phyloP scores from a whole-genome alignment of 2,113 vertebrate species.

The Oxyruncus cristatus region DNA sequence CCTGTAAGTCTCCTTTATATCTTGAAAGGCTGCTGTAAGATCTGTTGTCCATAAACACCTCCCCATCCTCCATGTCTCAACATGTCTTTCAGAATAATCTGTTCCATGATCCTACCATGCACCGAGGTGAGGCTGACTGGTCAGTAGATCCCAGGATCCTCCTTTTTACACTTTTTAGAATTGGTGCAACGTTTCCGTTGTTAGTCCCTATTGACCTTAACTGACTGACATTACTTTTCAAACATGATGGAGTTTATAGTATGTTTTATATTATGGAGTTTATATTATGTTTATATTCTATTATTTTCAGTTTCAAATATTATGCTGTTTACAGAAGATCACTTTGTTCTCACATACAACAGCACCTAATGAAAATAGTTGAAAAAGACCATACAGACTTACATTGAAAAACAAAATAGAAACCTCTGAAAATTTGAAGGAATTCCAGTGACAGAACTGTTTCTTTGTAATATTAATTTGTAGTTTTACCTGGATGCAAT shows the following conservation, averaged over 20 bases:
- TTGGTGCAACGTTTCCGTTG: background rate
- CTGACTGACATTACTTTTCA: background rate
- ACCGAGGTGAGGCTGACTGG: background rate
- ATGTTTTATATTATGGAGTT: background rate
- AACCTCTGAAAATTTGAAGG: background rate
- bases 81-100: background rate
- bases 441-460: background rate
- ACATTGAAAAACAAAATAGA: background rate
- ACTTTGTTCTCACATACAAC: background rate
- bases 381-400: background rate
- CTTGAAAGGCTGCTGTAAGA: background rate
- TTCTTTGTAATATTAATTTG: background rate
- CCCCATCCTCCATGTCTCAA: background rate
- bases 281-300: background rate
- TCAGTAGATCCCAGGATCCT: background rate
- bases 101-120: too few species aligned
- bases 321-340: background rate
- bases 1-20: background rate
- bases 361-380: background rate
- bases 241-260: background rate
- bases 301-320: background rate
- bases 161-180: background rate
- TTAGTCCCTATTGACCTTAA: background rate
- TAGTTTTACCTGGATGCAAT: background rate
- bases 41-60: background rate